Evolutionary conservation across 2,888 invertebrate genomes (phyloP).

Genomic region (Anticlea derivata): DNA sequence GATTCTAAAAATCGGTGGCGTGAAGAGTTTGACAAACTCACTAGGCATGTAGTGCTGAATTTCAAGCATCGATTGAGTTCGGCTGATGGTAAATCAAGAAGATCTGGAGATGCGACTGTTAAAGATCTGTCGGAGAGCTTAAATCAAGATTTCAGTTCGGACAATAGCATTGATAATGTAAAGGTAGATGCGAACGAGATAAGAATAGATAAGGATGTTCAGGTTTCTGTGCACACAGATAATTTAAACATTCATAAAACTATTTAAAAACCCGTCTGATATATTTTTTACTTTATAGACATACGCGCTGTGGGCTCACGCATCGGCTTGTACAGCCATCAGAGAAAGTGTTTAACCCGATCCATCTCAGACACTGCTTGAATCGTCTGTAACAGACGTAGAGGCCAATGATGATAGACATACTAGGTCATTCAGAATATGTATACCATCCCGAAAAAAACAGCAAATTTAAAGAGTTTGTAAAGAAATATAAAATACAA

Average conservation of each 20-base stretch:
- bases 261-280: too few relatives aligned
- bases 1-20: neutral
- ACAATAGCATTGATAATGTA: neutral
- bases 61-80: neutral
- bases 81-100: neutral
- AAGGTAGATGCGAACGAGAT: neutral
- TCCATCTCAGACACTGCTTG: too few relatives aligned
- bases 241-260: neutral
- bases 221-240: neutral
- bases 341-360: too few relatives aligned
- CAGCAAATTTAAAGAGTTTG: too few relatives aligned
- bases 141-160: neutral
- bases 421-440: too few relatives aligned
- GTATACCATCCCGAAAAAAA: too few relatives aligned
- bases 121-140: neutral
- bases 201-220: neutral
- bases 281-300: too few relatives aligned
- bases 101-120: neutral
- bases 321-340: too few relatives aligned
- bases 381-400: too few relatives aligned
- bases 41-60: neutral
- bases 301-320: too few relatives aligned
- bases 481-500: too few relatives aligned
- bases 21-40: conserved; percentile 10
- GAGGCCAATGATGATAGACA: too few relatives aligned